Evolutionary conservation across 1,140 invertebrate genomes (phyloP).

Genomic region (Heliconius melpomene): DNA sequence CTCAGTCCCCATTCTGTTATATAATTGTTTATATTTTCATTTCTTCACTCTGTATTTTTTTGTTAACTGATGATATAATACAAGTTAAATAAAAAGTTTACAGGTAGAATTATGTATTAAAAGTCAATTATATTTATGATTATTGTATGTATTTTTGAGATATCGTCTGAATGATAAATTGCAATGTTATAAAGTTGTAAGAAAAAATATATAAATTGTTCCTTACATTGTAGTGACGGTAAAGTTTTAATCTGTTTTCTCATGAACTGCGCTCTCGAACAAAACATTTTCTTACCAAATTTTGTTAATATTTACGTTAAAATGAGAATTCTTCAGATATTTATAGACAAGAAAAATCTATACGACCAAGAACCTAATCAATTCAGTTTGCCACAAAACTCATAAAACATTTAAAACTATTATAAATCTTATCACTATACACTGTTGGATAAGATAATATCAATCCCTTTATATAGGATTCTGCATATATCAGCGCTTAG

Average conservation of each 20-base stretch:
- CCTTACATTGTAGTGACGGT: not conserved
- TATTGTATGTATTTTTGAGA: no score
- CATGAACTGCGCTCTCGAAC: not conserved
- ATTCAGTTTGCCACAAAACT: not conserved
- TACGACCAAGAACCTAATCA: not conserved
- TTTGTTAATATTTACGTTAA: not conserved
- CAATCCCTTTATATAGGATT: not conserved
- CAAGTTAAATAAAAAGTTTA: not conserved
- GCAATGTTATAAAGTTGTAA: no score
- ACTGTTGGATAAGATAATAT: conserved; percentile 5
- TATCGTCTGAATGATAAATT: no score
- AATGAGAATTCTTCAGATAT: not conserved
- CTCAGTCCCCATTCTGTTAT: no score
- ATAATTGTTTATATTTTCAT: no score
- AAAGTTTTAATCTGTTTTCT: not conserved
- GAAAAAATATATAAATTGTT: not conserved
- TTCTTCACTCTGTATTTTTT: no score
- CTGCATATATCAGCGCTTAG: conserved; percentile 5
- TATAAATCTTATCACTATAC: conserved; percentile 3
- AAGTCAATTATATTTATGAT: no score
- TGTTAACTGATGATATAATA: not conserved
- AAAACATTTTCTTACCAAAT: not conserved
- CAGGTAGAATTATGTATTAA: no score
- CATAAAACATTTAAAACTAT: not conserved
- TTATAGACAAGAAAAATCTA: not conserved